Evolutionary conservation across 2,888 invertebrate species (phyloP).

Genomic region (Taenaris catops): DNA sequence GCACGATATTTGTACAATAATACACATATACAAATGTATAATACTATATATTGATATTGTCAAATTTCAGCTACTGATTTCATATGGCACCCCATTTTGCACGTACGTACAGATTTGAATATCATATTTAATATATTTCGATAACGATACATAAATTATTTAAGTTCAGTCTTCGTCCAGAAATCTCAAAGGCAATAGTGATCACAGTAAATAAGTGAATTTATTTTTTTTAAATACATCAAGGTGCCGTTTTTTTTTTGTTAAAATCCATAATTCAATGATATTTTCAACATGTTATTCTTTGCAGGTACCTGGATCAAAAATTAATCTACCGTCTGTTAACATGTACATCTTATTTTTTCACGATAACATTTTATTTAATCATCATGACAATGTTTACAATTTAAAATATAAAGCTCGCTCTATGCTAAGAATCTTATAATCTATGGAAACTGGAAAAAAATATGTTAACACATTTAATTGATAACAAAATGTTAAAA

Average conservation of each 20-base stretch:
- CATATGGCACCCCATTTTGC: constrained; percentile 70
- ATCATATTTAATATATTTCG: constrained; percentile 17
- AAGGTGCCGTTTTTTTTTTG: constrained; percentile 20
- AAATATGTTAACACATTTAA: too few species aligned
- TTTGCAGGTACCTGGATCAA: too few species aligned
- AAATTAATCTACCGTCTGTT: too few species aligned
- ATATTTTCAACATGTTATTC: too few species aligned
- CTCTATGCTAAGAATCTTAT: too few species aligned
- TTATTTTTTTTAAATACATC: constrained; percentile 13
- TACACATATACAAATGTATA: constrained; percentile 33
- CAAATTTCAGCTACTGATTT: constrained; percentile 35
- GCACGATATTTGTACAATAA: constrained; percentile 27
- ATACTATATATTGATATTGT: constrained; percentile 21
- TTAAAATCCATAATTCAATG: too few species aligned
- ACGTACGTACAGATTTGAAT: constrained; percentile 42
- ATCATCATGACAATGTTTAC: too few species aligned
- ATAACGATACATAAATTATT: constrained; percentile 34
- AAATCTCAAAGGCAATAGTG: constrained; percentile 72
- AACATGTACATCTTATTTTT: too few species aligned
- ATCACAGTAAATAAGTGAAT: constrained; percentile 56
- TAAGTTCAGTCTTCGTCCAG: constrained; percentile 71
- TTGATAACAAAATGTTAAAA: too few species aligned
- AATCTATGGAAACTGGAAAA: too few species aligned
- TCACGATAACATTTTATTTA: too few species aligned
- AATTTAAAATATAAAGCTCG: too few species aligned